Evolutionary conservation across 2,888 invertebrate species (phyloP), one percentile per base, ranked within the genome.

Genomic region (Pyrrhia umbra): DNA sequence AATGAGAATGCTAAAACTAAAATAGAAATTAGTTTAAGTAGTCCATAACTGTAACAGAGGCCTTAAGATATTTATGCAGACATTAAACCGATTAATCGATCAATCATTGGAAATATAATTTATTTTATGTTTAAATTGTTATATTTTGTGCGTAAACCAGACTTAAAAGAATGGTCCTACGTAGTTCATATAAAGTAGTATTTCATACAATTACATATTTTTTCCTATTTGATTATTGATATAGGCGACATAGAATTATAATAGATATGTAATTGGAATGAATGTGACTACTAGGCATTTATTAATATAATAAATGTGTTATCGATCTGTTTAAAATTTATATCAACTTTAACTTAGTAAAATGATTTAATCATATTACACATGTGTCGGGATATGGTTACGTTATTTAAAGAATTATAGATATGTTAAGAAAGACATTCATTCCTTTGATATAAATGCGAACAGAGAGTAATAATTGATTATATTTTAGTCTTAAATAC

Each of bases 401-500:
- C 0, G 2, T n/a, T 34, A 34, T 34, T 34, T 4, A 13, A n/a
- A 34, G 13, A 34, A 34, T 34, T 34, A 5, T 34, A 34, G n/a
- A n/a, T n/a, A n/a, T n/a, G n/a, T 20, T 21, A 34, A 47, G 9
- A 16, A 16, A 18, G 15, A 23, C 39, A 2, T 66, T 68, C 37
- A 52, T 68, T 70, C 42, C 68, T 40, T 39, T 16, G 52, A 9
- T 45, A 34, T 37, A 27, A 27, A 61, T 43, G 20, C 25, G 49
- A 65, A 39, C 56, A 64, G 40, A 61, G 37, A 45, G 15, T 30
- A 37, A 40, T 34, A 27, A 45, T 27, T 27, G 0, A 42, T 25
- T 27, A 30, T 47, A 37, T 2, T 5, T 16, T 49, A 47, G 39
- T 23, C 23, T 42, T 51, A 46, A 40, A 0, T 63, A n/a, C 15